Percentiles rank a stretch among this genome's conserved stretches.
These are phyloP conservation scores for Steromphala cineraria DNA, from an alignment of 2,888 invertebrate genomes.

Conservation along the genomic window DNA sequence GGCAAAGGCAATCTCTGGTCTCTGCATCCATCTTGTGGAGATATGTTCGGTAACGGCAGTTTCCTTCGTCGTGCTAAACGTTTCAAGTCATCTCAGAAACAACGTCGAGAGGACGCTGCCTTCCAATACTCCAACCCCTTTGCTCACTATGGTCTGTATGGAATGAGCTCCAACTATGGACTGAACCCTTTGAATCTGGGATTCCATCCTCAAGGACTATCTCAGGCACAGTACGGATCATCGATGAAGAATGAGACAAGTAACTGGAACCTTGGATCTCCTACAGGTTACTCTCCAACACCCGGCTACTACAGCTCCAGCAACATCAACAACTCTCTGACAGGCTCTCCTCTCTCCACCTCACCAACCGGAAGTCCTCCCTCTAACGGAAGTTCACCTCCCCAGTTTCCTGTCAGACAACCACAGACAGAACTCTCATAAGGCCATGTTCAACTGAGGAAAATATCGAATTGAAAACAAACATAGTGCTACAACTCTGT, in stretches of 20 bases:
- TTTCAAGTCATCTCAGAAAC: constrained; percentile 64
- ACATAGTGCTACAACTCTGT: too few species aligned
- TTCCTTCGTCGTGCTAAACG: constrained; percentile 72
- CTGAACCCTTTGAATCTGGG: constrained; percentile 55
- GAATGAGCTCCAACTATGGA: constrained; percentile 54
- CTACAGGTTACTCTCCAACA: background rate
- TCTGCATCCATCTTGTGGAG: constrained; percentile 72
- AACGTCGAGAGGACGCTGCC: constrained; percentile 42
- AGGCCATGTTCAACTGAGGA: too few species aligned
- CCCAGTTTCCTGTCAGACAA: background rate
- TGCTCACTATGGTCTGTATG: constrained; percentile 62
- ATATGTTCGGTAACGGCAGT: constrained; percentile 75
- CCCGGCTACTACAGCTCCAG: constrained; percentile 9
- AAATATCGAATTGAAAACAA: too few species aligned
- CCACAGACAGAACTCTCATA: too few species aligned
- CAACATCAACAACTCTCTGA: constrained; percentile 17
- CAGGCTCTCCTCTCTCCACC: constrained; percentile 3
- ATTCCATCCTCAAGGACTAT: constrained; percentile 52
- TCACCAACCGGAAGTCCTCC: background rate
- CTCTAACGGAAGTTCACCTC: too few species aligned
- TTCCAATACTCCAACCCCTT: constrained; percentile 61
- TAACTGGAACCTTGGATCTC: background rate
- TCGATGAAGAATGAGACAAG: constrained; percentile 45
- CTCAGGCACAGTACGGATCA: constrained; percentile 55
- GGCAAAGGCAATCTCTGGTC: constrained; percentile 75